Evolutionary conservation across 2,113 vertebrate species (phyloP).

Genomic region (Pao palembangensis): DNA sequence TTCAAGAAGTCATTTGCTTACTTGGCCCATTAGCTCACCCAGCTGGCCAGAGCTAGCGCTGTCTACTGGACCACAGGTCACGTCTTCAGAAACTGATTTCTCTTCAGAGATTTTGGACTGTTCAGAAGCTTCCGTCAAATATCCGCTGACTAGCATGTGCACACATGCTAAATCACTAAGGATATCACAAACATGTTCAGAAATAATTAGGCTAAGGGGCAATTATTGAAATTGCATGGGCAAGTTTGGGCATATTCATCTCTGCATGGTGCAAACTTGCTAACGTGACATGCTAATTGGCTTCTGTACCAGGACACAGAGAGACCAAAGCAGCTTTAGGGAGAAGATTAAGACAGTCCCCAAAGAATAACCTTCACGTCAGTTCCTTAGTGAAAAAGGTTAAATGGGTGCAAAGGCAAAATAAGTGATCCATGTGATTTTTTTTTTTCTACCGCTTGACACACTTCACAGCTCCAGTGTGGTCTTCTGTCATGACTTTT

Average conservation of each 20-base stretch:
- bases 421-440: slow-evolving; percentile 67
- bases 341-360: slow-evolving; percentile 32
- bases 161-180: slow-evolving; percentile 3
- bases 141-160: slow-evolving; percentile 4
- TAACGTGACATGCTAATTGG: slow-evolving; percentile 64
- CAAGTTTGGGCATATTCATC: slow-evolving; percentile 70
- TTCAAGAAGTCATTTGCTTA: slow-evolving; percentile 40
- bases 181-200: slow-evolving; percentile 31
- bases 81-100: slow-evolving; percentile 21
- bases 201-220: slow-evolving; percentile 57
- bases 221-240: slow-evolving; percentile 55
- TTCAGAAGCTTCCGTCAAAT: slow-evolving; percentile 43
- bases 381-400: slow-evolving; percentile 73
- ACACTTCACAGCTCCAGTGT: slow-evolving; percentile 46
- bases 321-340: slow-evolving; percentile 35
- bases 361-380: slow-evolving; percentile 56
- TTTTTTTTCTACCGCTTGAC: slow-evolving; percentile 60
- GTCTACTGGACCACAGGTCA: slow-evolving; percentile 24
- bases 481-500: slow-evolving; percentile 34
- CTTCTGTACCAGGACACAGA: slow-evolving; percentile 34
- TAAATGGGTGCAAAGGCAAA: slow-evolving; percentile 61
- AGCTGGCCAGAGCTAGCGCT: too few relatives aligned
- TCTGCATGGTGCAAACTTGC: slow-evolving; percentile 31
- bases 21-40: slow-evolving; percentile 22
- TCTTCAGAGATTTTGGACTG: slow-evolving; percentile 29